Evolutionary conservation across 2,797 vertebrate genomes (phyloP), one percentile per base, ranked within the genome.

Genomic region (Lithobates pipiens): DNA sequence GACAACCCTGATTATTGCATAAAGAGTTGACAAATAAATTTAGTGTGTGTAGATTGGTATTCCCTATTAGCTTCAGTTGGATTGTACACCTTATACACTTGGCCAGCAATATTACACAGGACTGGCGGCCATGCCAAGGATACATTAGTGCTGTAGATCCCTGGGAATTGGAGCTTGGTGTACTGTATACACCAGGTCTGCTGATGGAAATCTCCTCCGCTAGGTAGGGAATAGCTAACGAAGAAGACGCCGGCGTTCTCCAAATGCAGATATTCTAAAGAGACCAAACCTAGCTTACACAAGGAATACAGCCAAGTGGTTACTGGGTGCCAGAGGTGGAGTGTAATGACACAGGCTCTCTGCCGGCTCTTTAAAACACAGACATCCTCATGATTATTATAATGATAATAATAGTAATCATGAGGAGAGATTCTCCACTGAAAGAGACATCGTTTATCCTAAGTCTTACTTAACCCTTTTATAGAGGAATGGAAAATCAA

Each of bases 401-500:
- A 77, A 84, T 84, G 32, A 78, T 84, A 84, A 84, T 84, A 32
- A 84, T 75, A 80, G 61, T 80, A 85, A 85, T 79, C 69, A 67
- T 5, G 69, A 74, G 32, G 54, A 74, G 54, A 57, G 39, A 63
- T 74, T 42, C 83, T 84, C 7, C 18, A 71, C 32, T 72, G 74
- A 42, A 77, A 84, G n/a, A 77, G 67, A 78, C 25, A 46, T 67
- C 15, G 73, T 76, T 76, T 67, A 34, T 34, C 27, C 44, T 29
- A 83, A 69, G 73, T n/a, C 39, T 11, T 32, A 32, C 81, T 76
- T 83, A 76, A 83, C 73, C 61, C 71, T 68, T 83, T 34, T 9
- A 44, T 36, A 11, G 7, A 27, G 70, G n/a, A 73, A 42, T 65
- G 57, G n/a, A 39, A 77, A 77, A 77, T 39, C 75, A 63, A 36